Evolutionary conservation across 1,140 invertebrate species (phyloP).

Genomic region (Diorhabda carinulata): DNA sequence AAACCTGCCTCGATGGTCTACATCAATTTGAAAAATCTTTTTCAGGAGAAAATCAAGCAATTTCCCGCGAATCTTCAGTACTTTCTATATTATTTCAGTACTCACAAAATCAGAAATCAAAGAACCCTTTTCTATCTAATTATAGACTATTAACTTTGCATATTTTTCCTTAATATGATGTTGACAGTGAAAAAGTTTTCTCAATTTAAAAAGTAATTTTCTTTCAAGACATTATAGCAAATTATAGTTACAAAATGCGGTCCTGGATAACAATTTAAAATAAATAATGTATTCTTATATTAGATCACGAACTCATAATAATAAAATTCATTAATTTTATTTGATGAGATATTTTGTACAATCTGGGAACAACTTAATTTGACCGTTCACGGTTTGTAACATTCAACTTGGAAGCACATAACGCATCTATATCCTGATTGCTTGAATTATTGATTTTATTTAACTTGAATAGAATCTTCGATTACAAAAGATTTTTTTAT

Average conservation of each 20-base stretch:
- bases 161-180: no score
- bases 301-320: conserved; percentile 12
- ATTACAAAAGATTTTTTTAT: conserved; percentile 1
- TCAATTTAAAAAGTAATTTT: no score
- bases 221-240: no score
- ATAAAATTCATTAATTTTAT: conserved; percentile 11
- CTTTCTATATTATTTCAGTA: no score
- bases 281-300: conserved; percentile 16
- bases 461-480: neutral
- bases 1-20: no score
- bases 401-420: neutral
- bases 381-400: conserved; percentile 11
- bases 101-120: no score
- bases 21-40: no score
- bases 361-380: conserved; percentile 14
- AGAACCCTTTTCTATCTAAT: no score
- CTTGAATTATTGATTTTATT: conserved; percentile 6
- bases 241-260: neutral
- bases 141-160: no score
- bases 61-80: no score
- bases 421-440: neutral
- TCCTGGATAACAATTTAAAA: conserved; percentile 5
- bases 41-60: no score
- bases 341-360: conserved; percentile 15
- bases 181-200: no score